phyloP scores from a whole-genome alignment of 2,797 vertebrate species.

The Linurgus olivaceus region DNA sequence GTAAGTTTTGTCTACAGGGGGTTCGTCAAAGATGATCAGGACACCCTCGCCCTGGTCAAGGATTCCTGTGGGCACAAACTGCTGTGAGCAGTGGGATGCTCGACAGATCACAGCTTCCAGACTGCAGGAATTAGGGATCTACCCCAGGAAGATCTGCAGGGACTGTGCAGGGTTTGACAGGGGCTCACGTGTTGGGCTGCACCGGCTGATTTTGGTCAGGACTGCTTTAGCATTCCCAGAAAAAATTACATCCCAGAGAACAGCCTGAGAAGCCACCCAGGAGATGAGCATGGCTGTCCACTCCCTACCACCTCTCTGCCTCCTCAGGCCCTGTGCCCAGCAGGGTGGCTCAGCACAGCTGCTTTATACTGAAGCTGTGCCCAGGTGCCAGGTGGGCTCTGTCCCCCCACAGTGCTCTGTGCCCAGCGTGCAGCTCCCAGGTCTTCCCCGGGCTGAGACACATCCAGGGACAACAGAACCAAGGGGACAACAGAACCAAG shows the following conservation, averaged over 20 bases:
- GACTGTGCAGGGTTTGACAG: neutral
- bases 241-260: too few relatives aligned
- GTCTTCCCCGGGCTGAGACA: neutral
- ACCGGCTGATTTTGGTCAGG: neutral
- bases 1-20: slow-evolving; percentile 93
- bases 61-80: slow-evolving; percentile 80
- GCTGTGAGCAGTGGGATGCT: neutral
- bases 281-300: neutral
- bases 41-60: slow-evolving; percentile 96
- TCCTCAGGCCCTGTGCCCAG: neutral
- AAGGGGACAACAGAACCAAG: neutral
- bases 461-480: neutral
- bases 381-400: neutral
- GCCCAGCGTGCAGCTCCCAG: accelerated
- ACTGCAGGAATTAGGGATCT: neutral
- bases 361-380: neutral
- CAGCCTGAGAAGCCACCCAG: neutral
- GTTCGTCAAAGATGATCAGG: slow-evolving; percentile 93
- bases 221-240: neutral
- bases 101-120: accelerated
- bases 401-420: accelerated
- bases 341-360: neutral
- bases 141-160: neutral
- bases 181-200: accelerated
- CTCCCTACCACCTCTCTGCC: neutral